Conservation (phyloP, 2,888 invertebrate species). For the Icerya purchasi region DNA sequence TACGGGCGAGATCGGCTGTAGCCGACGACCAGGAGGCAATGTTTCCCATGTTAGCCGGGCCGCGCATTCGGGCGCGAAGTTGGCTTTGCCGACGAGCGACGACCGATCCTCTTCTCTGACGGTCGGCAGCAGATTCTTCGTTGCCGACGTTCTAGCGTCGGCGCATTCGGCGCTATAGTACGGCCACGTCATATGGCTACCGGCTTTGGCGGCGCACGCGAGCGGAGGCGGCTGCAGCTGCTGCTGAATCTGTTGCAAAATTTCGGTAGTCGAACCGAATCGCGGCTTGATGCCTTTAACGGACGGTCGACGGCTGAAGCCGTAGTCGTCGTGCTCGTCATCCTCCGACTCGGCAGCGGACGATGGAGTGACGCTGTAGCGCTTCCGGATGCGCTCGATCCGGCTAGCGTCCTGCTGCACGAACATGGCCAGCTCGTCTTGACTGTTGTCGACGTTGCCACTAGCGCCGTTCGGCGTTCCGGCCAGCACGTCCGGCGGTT, state of each 20-base stretch:
- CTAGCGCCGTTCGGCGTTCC: constrained; percentile 30
- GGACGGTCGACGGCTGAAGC: constrained; percentile 70
- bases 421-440: constrained; percentile 58
- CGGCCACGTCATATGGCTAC: constrained; percentile 36
- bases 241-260: constrained; percentile 47
- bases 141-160: not conserved
- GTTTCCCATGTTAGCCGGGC: not conserved
- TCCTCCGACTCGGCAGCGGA: constrained; percentile 31
- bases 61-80: not conserved
- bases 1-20: not conserved
- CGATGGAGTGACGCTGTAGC: constrained; percentile 30
- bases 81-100: not conserved
- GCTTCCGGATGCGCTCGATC: constrained; percentile 59
- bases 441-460: constrained; percentile 16
- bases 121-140: not conserved
- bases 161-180: constrained; percentile 31
- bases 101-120: too few relatives aligned
- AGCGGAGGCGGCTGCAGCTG: constrained; percentile 23
- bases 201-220: constrained; percentile 16
- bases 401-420: constrained; percentile 64
- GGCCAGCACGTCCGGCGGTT: constrained; percentile 57
- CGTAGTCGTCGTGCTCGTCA: constrained; percentile 71
- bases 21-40: not conserved
- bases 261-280: constrained; percentile 56
- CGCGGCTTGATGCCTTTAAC: constrained; percentile 76